Evolutionary conservation across 2,888 invertebrate species (phyloP).

Genomic region (Harpalus rubripes): DNA sequence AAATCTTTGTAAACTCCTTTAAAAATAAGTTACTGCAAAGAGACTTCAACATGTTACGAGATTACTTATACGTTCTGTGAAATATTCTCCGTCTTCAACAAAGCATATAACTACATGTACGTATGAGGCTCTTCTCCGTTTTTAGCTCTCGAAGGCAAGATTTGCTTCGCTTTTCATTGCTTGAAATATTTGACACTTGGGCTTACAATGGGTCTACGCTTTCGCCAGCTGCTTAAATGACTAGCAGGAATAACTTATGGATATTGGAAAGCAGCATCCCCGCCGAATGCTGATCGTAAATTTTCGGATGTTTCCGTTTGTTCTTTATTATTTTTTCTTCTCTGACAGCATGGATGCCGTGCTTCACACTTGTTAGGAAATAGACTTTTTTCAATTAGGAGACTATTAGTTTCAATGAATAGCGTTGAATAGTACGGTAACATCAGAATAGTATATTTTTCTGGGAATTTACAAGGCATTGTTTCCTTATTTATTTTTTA

Average conservation of each 20-base stretch:
- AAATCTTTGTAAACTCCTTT: background rate
- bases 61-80: background rate
- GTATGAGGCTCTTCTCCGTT: slow-evolving; percentile 9
- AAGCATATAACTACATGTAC: background rate
- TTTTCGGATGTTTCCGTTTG: slow-evolving; percentile 40
- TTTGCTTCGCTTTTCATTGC: slow-evolving; percentile 56
- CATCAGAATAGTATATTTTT: background rate
- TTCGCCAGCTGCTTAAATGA: slow-evolving; percentile 53
- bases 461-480: background rate
- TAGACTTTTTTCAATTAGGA: slow-evolving; percentile 3
- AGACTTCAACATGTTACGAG: background rate
- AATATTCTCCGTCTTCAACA: slow-evolving; percentile 1
- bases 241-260: slow-evolving; percentile 50
- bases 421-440: background rate
- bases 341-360: background rate
- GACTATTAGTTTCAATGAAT: background rate
- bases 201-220: slow-evolving; percentile 38
- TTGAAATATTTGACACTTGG: slow-evolving; percentile 57
- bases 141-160: slow-evolving; percentile 42
- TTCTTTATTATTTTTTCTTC: slow-evolving; percentile 9
- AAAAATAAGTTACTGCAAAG: slow-evolving; percentile 3
- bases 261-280: slow-evolving; percentile 54
- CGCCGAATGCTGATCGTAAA: slow-evolving; percentile 47
- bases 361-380: background rate
- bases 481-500: background rate